Evolutionary conservation across 2,797 vertebrate genomes (phyloP).

Genomic region (Sebastes hubbsi): DNA sequence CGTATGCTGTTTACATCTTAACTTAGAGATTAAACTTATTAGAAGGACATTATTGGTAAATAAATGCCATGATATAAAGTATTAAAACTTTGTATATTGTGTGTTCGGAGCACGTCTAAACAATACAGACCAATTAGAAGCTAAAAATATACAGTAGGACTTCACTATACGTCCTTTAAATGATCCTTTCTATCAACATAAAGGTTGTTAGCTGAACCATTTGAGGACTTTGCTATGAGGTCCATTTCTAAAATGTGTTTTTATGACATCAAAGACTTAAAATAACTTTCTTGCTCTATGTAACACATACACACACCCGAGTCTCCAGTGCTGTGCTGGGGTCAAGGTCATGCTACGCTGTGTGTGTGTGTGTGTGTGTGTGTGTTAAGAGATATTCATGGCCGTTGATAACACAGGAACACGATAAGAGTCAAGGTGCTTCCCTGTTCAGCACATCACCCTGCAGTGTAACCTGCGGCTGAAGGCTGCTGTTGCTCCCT

Average conservation of each 20-base stretch:
- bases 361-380: background rate
- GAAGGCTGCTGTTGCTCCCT: slow-evolving; percentile 1
- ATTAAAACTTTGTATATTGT: too few relatives aligned
- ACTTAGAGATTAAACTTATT: too few relatives aligned
- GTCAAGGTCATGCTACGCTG: slow-evolving; percentile 5
- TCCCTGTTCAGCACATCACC: slow-evolving; percentile 14
- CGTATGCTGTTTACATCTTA: too few relatives aligned
- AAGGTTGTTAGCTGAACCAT: background rate
- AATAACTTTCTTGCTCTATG: background rate
- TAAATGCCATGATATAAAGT: too few relatives aligned
- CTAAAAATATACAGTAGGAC: too few relatives aligned
- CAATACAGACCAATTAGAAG: too few relatives aligned
- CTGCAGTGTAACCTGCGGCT: slow-evolving; percentile 12
- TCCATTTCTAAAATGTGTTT: background rate
- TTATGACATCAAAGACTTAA: background rate
- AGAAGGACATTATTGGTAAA: too few relatives aligned
- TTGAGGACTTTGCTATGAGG: background rate
- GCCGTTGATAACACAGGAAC: slow-evolving; percentile 30
- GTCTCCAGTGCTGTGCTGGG: background rate
- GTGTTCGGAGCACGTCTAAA: too few relatives aligned
- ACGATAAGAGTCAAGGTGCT: slow-evolving; percentile 51
- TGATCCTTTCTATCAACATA: too few relatives aligned
- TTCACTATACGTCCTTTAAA: too few relatives aligned
- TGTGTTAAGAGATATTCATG: slow-evolving; percentile 44
- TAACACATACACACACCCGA: background rate